A percentile compares a stretch with the other conserved stretches of the same genome.
These are phyloP conservation scores for Protomyctophum bolini DNA, from an alignment of 2,113 vertebrate species.

Conservation along the genomic window DNA sequence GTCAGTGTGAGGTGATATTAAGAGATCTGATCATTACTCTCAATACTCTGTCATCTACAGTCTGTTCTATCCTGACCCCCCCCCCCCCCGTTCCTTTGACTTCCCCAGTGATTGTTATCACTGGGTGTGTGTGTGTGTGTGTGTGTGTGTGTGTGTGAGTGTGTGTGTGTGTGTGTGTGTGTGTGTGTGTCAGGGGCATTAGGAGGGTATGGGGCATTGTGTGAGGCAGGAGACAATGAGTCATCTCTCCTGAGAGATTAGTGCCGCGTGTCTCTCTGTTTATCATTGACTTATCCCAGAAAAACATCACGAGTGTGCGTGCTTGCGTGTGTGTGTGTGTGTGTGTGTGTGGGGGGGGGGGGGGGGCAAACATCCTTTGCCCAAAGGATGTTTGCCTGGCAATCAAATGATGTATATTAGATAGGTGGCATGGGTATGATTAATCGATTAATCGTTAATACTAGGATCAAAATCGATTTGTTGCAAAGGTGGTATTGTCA, in stretches of 20 bases:
- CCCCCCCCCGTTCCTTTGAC: slow-evolving; percentile 10
- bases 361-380: neutral
- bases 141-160: neutral
- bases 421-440: too few relatives aligned
- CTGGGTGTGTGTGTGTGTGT: neutral
- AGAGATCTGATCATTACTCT: slow-evolving; percentile 40
- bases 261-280: slow-evolving; percentile 39
- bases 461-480: too few relatives aligned
- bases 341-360: neutral
- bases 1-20: slow-evolving; percentile 22
- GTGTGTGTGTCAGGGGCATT: neutral
- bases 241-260: slow-evolving; percentile 30
- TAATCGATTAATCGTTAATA: too few relatives aligned
- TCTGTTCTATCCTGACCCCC: neutral
- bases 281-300: slow-evolving; percentile 30
- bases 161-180: too few relatives aligned
- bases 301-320: neutral
- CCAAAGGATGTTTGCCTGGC: neutral
- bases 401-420: neutral
- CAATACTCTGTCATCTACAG: slow-evolving; percentile 26
- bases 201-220: neutral
- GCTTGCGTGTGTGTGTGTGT: neutral
- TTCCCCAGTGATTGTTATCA: slow-evolving; percentile 49
- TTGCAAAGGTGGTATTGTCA: too few relatives aligned
- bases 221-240: slow-evolving; percentile 24